Evolutionary conservation across 2,888 invertebrate genomes (phyloP), one percentile per base, ranked within the genome.

Genomic region (Apotomis turbidana): DNA sequence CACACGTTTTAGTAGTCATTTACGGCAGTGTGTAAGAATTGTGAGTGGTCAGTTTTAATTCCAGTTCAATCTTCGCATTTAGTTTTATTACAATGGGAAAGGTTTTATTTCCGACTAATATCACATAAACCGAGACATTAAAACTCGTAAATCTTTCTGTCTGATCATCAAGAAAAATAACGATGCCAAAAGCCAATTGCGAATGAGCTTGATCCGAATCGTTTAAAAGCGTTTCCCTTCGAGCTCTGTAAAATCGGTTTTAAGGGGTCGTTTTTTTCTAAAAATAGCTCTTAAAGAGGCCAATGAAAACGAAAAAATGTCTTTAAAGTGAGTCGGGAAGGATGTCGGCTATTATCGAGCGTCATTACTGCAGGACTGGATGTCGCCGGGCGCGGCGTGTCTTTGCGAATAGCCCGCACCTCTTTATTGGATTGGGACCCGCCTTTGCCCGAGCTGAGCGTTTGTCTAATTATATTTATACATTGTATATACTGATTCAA

Each of bases 331-430:
- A 83, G 81, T 77, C 81, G 84, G 82, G 84, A 85, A 90, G 90
- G 90, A 90, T 90, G 90, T 86, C 75, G 78, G 76, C 87, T 87
- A 90, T 90, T 91, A 90, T 85, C 84, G 77, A 77, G 79, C 81
- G 82, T 85, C 85, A 87, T 90, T 89, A 87, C 80, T 52, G 63
- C 72, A 63, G 64, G 54, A 73, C 75, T 77, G 74, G 74, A 70
- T 72, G 75, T 73, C 74, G 74, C 71, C 63, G 67, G 60, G 51
- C 57, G 55, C 64, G 70, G 68, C 55, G 60, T 62, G 55, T 70
- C 64, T 70, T 49, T 71, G 62, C 68, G 71, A 72, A 72, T 72
- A 71, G 54, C 71, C 66, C 12, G 55, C 70, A 60, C 71, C 68
- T 61, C 59, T 71, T 49, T 62, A 49, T 58, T 51, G 44, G 57